Evolutionary conservation across 1,140 invertebrate species (phyloP), one percentile per base, ranked within the genome.

Genomic region (Chionoecetes opilio): DNA sequence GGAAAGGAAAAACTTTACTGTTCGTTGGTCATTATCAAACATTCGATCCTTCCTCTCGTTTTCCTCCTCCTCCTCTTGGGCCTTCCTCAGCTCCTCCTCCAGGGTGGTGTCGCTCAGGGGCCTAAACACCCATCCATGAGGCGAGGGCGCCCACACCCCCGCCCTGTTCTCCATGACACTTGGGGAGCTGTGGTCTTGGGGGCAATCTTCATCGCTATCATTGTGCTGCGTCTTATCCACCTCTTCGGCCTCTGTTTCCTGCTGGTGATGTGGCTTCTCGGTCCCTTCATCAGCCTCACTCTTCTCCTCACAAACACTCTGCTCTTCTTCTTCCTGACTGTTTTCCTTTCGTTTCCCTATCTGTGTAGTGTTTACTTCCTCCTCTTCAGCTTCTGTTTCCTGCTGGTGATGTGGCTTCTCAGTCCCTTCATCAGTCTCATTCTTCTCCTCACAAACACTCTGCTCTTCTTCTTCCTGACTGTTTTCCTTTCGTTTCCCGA

Each of bases 1-100:
- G 2, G 93, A 94, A n/a, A 94, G 88, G 85, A 94, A 94, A 35
- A 94, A 94, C 41, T 94, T 94, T 29, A 82, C 93, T 3, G 86
- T 35, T 82, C 89, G 88, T 14, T 94, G 86, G n/a, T 37, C 82
- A 17, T 94, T 94, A 29, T 93, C 92, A 17, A n/a, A 26, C 8
- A 31, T 37, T 14, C 26, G 26, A 29, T 86, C 82, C 14, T 82
- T 94, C 41, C 82, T 32, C 34, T 32, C 37, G n/a, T 53, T 29
- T 90, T 75, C 53, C 26, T 37, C 37, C 26, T 92, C 91, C 14
- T 88, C 53, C 29, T 94, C 63, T 41, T 34, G 35, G 32, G 86
- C 63, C 9, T 87, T 34, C 35, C 86, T 82, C 14, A 94, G 34
- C 41, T 93, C 92, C 29, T 93, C 92, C 38, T 93, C 84, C 5